Evolutionary conservation across 2,797 vertebrate genomes (phyloP).

Genomic region (Lophius americanus): DNA sequence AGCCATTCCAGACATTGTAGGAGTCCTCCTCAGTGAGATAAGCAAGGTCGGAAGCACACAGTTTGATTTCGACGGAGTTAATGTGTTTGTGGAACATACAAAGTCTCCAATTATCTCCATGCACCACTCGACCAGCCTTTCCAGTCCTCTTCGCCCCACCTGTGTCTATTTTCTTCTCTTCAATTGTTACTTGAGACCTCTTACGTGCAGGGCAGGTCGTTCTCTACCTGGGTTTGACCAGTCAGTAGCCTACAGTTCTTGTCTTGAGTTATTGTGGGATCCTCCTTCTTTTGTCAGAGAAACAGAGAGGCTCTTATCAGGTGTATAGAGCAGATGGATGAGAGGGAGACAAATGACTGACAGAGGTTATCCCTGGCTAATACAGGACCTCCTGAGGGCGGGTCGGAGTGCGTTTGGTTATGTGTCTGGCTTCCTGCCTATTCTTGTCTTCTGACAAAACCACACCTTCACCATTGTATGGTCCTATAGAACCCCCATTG

Average conservation of each 20-base stretch:
- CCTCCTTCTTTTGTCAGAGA: constrained; percentile 52
- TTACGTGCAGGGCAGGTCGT: background rate
- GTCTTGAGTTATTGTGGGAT: constrained; percentile 41
- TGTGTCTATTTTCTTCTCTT: constrained; percentile 23
- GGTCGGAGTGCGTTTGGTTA: constrained; percentile 41
- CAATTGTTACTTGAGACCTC: constrained; percentile 6
- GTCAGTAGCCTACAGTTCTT: constrained; percentile 24
- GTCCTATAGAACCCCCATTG: constrained; percentile 50
- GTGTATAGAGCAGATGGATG: constrained; percentile 35
- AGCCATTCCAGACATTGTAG: constrained; percentile 29
- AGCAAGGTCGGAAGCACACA: background rate
- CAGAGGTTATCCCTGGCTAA: constrained; percentile 52
- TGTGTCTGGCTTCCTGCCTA: constrained; percentile 43
- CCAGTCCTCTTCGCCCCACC: background rate
- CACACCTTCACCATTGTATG: constrained; percentile 70
- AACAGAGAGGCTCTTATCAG: constrained; percentile 50
- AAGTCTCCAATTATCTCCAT: background rate
- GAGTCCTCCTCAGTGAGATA: background rate
- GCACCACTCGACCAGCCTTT: constrained; percentile 7
- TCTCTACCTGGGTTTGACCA: constrained; percentile 32
- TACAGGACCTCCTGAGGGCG: constrained; percentile 42
- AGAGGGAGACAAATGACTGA: constrained; percentile 47
- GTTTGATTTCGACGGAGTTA: background rate
- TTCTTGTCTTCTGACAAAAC: constrained; percentile 55
- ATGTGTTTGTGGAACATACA: constrained; percentile 6